These are phyloP conservation scores for Leucosticte australis DNA, from an alignment of 2,113 vertebrate genomes.

Conservation along the genomic window DNA sequence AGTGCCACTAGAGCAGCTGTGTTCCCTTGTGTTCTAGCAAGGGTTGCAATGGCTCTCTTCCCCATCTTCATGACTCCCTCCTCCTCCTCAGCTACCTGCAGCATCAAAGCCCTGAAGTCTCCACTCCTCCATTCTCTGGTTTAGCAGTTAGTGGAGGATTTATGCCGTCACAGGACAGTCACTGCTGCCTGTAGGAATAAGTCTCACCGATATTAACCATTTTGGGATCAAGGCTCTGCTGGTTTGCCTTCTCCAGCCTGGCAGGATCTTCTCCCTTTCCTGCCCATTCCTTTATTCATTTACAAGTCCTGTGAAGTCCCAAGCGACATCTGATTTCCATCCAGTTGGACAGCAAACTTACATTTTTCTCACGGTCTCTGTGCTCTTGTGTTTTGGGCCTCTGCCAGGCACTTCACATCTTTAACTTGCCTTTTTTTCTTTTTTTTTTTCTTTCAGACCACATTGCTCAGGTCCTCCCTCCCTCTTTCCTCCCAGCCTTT, in stretches of 20 bases:
- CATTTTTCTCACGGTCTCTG: constrained; percentile 70
- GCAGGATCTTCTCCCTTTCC: neutral
- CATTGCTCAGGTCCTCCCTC: neutral
- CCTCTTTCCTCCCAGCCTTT: neutral
- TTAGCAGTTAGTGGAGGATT: neutral
- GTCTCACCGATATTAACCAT: neutral
- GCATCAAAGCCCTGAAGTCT: neutral
- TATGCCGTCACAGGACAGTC: accelerated
- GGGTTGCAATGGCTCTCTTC: neutral
- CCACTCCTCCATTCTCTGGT: neutral
- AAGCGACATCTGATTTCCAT: constrained; percentile 27
- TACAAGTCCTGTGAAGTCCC: constrained; percentile 1
- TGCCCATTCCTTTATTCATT: neutral
- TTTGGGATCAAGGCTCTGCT: neutral
- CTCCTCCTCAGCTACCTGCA: neutral
- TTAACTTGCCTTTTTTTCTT: neutral
- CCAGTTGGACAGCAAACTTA: neutral
- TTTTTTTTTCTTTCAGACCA: neutral
- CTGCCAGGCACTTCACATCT: constrained; percentile 48
- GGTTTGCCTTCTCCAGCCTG: neutral
- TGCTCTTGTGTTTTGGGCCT: constrained; percentile 52
- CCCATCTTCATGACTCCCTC: neutral
- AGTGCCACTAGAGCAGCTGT: accelerated
- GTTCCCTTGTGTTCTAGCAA: neutral
- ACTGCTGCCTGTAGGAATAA: neutral